phyloP scores from a whole-genome alignment of 30 jellyfish, hydroid and myxozoan species.

The Hydractinia echinata region DNA sequence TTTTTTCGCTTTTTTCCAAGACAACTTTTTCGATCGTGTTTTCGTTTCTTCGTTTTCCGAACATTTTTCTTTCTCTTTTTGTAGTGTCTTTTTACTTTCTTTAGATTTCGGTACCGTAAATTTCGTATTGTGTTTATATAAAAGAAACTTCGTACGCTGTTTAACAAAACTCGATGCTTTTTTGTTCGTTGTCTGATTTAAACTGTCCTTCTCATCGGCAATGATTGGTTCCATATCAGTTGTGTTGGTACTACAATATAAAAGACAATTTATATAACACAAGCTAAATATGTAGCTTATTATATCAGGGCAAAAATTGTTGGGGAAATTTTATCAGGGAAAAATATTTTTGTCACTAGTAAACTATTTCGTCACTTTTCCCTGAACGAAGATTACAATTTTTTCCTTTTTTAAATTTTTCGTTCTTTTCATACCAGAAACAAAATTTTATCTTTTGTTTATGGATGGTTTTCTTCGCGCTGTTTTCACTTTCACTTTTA shows the following conservation, averaged over 20 bases:
- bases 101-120: not conserved
- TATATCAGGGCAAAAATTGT: no score
- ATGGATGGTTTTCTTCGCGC: no score
- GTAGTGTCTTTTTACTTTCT: not conserved
- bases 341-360: no score
- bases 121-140: not conserved
- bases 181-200: not conserved
- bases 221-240: slow-evolving; percentile 8
- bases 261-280: no score
- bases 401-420: no score
- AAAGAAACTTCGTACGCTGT: not conserved
- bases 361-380: no score
- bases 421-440: no score
- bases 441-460: no score
- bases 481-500: no score
- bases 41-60: not conserved
- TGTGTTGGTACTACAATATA: not conserved
- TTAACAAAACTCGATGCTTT: slow-evolving; percentile 5
- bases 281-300: no score
- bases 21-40: not conserved
- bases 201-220: not conserved
- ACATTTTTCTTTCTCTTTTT: not conserved
- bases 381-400: no score
- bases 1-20: slow-evolving; percentile 6
- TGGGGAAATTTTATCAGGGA: no score